Evolutionary conservation across 1,140 invertebrate species (phyloP).

Genomic region (Brachionus asplanchnoidis): DNA sequence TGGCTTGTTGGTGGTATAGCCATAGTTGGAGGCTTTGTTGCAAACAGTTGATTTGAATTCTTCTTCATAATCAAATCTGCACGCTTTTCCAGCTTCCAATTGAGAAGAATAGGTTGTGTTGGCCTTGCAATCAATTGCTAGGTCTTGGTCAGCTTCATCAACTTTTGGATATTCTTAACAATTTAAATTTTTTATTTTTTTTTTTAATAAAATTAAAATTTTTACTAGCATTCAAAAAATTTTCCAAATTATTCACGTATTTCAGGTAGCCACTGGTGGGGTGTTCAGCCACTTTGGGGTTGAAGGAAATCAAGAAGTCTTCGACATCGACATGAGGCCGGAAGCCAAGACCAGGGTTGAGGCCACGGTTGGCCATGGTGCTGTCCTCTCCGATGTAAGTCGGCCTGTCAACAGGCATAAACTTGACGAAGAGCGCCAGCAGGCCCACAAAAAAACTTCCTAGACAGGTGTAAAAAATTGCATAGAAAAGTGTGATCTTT

Average conservation of each 20-base stretch:
- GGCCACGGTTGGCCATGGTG: not conserved
- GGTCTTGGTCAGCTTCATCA: not conserved
- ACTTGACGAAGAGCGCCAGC: not conserved
- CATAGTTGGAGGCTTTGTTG: not conserved
- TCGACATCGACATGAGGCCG: constrained; percentile 20
- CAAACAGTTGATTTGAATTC: not conserved
- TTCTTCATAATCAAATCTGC: constrained; percentile 3
- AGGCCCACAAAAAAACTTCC: constrained; percentile 20
- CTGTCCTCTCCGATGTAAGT: not conserved
- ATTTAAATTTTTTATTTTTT: not conserved
- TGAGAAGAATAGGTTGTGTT: not conserved
- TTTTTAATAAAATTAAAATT: not conserved
- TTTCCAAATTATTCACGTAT: constrained; percentile 16
- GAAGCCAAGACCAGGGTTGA: constrained; percentile 31
- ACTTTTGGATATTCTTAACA: not conserved
- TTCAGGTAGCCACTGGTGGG: not conserved
- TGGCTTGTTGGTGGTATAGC: not conserved
- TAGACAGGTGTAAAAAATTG: constrained; percentile 22
- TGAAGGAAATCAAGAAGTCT: not conserved
- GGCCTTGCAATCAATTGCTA: not conserved
- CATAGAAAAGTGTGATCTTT: constrained; percentile 33
- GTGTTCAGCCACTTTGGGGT: not conserved
- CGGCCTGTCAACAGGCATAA: not conserved
- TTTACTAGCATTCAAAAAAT: constrained; percentile 23
- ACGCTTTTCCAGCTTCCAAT: not conserved